A percentile compares a stretch with the other conserved stretches of the same genome.
These are phyloP conservation scores for Pyrocoelia pectoralis DNA, from an alignment of 2,888 invertebrate genomes.

Conservation along the genomic window DNA sequence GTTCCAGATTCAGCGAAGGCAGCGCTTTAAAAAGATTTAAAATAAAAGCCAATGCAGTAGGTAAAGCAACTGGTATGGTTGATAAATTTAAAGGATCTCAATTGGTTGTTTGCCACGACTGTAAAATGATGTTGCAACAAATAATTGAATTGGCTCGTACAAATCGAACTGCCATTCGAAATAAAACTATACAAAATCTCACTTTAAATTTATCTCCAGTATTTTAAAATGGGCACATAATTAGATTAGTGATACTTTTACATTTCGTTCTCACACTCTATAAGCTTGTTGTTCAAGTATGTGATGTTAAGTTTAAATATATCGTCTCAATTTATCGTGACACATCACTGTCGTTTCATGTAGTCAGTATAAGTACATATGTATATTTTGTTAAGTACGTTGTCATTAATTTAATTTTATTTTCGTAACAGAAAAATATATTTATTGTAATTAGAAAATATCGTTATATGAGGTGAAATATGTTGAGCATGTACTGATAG, in stretches of 20 bases:
- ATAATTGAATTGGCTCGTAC: slow-evolving; percentile 90
- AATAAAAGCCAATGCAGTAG: slow-evolving; percentile 47
- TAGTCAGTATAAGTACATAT: slow-evolving; percentile 6
- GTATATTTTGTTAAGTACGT: slow-evolving; percentile 30
- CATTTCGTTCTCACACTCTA: neutral
- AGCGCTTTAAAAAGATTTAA: slow-evolving; percentile 45
- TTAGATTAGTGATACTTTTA: slow-evolving; percentile 17
- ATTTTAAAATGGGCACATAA: slow-evolving; percentile 61
- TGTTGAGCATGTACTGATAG: neutral
- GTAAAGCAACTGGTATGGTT: slow-evolving; percentile 59
- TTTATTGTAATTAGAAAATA: slow-evolving; percentile 23
- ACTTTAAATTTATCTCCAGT: slow-evolving; percentile 86
- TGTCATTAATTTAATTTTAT: slow-evolving; percentile 31
- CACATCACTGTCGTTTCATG: neutral
- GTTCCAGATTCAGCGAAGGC: slow-evolving; percentile 22
- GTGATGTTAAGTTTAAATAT: slow-evolving; percentile 1
- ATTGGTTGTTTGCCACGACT: slow-evolving; percentile 90
- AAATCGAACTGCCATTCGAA: slow-evolving; percentile 82
- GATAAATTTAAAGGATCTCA: slow-evolving; percentile 78
- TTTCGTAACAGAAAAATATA: slow-evolving; percentile 35
- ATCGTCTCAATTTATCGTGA: neutral
- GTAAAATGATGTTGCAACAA: slow-evolving; percentile 92
- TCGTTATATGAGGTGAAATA: neutral
- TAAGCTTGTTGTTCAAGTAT: neutral
- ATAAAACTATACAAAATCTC: slow-evolving; percentile 81